Percentiles rank a stretch among this genome's conserved stretches.
These are phyloP conservation scores for Dryadula phaetusa DNA, from an alignment of 2,888 invertebrate genomes.

Conservation along the genomic window DNA sequence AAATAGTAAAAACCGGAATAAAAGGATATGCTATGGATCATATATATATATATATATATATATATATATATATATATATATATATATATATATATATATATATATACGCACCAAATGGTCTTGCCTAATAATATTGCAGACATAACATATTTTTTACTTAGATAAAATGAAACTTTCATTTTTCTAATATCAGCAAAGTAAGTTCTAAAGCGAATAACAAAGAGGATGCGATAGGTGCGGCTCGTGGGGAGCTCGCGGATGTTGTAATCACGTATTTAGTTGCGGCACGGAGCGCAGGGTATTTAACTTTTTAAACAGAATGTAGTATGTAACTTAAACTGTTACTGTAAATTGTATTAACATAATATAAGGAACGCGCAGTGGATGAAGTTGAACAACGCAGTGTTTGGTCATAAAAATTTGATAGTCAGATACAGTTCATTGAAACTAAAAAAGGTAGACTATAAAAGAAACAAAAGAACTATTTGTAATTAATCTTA, in stretches of 20 bases:
- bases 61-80: too few species aligned
- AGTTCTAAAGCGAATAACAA: constrained; percentile 8
- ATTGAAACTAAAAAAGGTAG: too few species aligned
- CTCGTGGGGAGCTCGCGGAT: constrained; percentile 1
- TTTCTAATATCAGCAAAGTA: constrained; percentile 20
- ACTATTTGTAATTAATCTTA: too few species aligned
- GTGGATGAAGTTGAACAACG: background rate
- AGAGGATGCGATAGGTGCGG: constrained; percentile 11
- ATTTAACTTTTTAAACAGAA: constrained; percentile 16
- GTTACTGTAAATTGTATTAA: background rate
- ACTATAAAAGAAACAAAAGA: too few species aligned
- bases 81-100: too few species aligned
- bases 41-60: too few species aligned
- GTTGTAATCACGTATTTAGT: constrained; percentile 26
- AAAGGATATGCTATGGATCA: too few species aligned
- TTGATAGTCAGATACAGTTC: background rate
- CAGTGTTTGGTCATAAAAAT: background rate
- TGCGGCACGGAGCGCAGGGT: constrained; percentile 9
- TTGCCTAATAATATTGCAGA: too few species aligned
- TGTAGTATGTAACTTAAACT: constrained; percentile 18
- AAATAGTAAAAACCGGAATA: too few species aligned
- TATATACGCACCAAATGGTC: too few species aligned
- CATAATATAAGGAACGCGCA: background rate
- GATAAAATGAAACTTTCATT: background rate
- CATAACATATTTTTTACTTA: background rate